Evolutionary conservation across 2,888 invertebrate genomes (phyloP).

Genomic region (Catocala fraxini): DNA sequence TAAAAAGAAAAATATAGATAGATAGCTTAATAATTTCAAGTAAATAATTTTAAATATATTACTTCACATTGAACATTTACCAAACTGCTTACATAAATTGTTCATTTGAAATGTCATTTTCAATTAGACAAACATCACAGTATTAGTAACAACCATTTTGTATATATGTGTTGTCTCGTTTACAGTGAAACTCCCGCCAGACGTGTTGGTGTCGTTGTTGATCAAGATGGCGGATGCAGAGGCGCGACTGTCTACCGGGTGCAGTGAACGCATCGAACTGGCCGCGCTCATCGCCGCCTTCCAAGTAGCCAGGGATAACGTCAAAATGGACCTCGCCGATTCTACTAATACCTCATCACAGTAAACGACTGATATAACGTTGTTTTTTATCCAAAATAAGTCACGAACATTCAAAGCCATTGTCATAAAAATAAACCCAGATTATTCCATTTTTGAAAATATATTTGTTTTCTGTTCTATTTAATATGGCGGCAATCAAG

Average conservation of each 20-base stretch:
- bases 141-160: not conserved
- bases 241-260: conserved; percentile 94
- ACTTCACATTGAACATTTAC: too few species aligned
- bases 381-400: not conserved
- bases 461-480: too few species aligned
- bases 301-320: conserved; percentile 90
- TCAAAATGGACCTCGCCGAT: conserved; percentile 53
- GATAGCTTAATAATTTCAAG: too few species aligned
- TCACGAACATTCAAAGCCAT: too few species aligned
- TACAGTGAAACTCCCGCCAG: conserved; percentile 95
- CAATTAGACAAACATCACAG: too few species aligned
- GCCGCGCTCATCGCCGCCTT: conserved; percentile 96
- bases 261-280: conserved; percentile 96
- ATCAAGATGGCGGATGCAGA: conserved; percentile 97
- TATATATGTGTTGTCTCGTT: conserved; percentile 10
- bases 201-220: conserved; percentile 92
- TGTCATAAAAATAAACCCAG: too few species aligned
- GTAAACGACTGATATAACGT: not conserved
- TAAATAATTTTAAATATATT: too few species aligned
- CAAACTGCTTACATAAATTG: too few species aligned
- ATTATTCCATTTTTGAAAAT: too few species aligned
- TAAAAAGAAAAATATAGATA: too few species aligned
- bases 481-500: too few species aligned
- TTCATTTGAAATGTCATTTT: too few species aligned
- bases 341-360: conserved; percentile 13